Base-by-base conservation (phyloP, 2,113 vertebrate genomes). In the Telmatochromis sp. region DNA sequence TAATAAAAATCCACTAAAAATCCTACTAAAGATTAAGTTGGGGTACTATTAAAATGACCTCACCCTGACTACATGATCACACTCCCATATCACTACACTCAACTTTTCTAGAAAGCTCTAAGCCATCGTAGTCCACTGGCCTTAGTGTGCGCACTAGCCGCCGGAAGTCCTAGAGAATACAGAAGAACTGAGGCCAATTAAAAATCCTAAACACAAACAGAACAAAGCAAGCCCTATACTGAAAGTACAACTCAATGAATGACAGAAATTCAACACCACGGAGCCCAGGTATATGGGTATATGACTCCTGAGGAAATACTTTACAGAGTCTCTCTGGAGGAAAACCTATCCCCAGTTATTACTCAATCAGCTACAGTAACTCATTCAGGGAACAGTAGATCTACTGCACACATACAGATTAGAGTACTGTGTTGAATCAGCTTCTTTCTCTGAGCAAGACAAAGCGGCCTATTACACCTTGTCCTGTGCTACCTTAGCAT, bases 401-500 rank as follows among this genome's bases (percentile, higher is more conserved):
- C 65, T 4, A 42, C 65, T 73, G 37, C 37, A 73, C n/a, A 70
- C 37, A 42, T 26, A 70, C 13, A 42, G 37, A 42, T 15, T 73
- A 45, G n/a, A 73, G 13, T 21, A 70, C 7, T 42, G 35, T 70
- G 65, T 14, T 70, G 65, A 70, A 70, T 70, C 65, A 42, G 35
- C 35, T 40, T 23, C n/a, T 0, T 6, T 3, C 65, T 42, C 65
- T 23, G 65, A 42, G 12, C 37, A 23, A 23, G 12, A 15, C 37
- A 3, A 70, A 42, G 12, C 2, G 12, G 12, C n/a, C n/a, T 6
- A 45, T 42, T 4, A 26, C 21, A 45, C 37, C 0, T 6, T 12
- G 65, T 15, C 37, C 12, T 73, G n/a, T 73, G 37, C 8, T 73
- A 73, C 5, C 37, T 26, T 2, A 73, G 21, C 37, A 73, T 73